These are phyloP conservation scores for Triplophysa rosa DNA, from an alignment of 2,113 vertebrate species.

Conservation along the genomic window DNA sequence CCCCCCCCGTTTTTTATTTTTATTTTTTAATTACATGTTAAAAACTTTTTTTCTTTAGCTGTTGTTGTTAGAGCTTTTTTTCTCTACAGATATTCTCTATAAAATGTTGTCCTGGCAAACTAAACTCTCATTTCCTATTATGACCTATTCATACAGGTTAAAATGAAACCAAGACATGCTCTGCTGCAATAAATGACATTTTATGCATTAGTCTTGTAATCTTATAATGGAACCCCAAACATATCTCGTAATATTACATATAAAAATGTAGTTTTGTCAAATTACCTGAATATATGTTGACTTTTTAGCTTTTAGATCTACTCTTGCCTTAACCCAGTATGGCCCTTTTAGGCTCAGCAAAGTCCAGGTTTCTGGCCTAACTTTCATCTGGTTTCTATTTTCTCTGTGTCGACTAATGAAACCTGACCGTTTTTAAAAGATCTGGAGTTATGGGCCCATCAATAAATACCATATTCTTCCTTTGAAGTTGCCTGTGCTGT, in stretches of 20 bases:
- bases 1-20: rapidly evolving
- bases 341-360: conserved; percentile 50
- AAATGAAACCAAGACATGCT: conserved; percentile 28
- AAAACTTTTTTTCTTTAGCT: not conserved
- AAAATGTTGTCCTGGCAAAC: not conserved
- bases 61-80: no score
- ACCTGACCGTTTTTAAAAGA: conserved; percentile 74
- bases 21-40: not conserved
- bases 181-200: not conserved
- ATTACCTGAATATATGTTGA: not conserved
- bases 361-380: conserved; percentile 55
- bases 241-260: not conserved
- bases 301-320: not conserved
- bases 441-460: conserved; percentile 75
- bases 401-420: conserved; percentile 73
- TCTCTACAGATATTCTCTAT: not conserved
- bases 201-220: not conserved
- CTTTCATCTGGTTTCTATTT: conserved; percentile 79
- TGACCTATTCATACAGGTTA: not conserved
- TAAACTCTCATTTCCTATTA: not conserved
- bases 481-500: conserved; percentile 75
- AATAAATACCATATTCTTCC: conserved; percentile 75
- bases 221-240: not conserved
- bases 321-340: conserved; percentile 3
- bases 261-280: not conserved